Percentiles rank a stretch among this genome's conserved stretches.
These are phyloP conservation scores for Polyommatus icarus DNA, from an alignment of 2,888 invertebrate species.

Conservation along the genomic window DNA sequence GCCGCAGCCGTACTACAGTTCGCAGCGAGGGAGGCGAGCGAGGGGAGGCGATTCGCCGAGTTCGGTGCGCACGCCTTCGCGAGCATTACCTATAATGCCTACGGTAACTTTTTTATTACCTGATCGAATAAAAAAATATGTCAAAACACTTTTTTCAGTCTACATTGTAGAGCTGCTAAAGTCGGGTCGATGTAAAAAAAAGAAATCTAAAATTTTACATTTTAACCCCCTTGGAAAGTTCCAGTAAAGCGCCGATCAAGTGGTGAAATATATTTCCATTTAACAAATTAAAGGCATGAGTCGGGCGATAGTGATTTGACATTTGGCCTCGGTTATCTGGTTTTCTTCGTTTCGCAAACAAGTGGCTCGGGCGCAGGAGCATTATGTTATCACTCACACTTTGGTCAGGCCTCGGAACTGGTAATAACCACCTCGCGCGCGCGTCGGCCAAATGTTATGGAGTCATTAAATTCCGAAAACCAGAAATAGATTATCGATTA, in stretches of 20 bases:
- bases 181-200: neutral
- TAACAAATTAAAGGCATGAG: slow-evolving; percentile 26
- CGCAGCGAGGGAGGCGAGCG: slow-evolving; percentile 69
- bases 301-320: slow-evolving; percentile 11
- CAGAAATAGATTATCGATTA: neutral
- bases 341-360: slow-evolving; percentile 30
- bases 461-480: slow-evolving; percentile 1
- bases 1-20: slow-evolving; percentile 72
- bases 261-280: slow-evolving; percentile 18
- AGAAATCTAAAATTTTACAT: neutral
- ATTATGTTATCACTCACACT: slow-evolving; percentile 19
- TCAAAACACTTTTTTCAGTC: neutral
- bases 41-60: slow-evolving; percentile 66
- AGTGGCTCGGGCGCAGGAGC: neutral
- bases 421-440: slow-evolving; percentile 21
- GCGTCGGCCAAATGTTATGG: slow-evolving; percentile 21
- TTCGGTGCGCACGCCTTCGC: slow-evolving; percentile 73
- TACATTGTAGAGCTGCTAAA: neutral
- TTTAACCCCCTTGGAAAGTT: neutral
- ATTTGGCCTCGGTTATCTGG: slow-evolving; percentile 29
- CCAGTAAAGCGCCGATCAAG: neutral
- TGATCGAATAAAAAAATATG: neutral
- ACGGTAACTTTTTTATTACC: slow-evolving; percentile 52
- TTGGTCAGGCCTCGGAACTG: slow-evolving; percentile 19
- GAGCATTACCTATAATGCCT: slow-evolving; percentile 67